phyloP scores from a whole-genome alignment of 2,113 vertebrate genomes.

The Gavia stellata region DNA sequence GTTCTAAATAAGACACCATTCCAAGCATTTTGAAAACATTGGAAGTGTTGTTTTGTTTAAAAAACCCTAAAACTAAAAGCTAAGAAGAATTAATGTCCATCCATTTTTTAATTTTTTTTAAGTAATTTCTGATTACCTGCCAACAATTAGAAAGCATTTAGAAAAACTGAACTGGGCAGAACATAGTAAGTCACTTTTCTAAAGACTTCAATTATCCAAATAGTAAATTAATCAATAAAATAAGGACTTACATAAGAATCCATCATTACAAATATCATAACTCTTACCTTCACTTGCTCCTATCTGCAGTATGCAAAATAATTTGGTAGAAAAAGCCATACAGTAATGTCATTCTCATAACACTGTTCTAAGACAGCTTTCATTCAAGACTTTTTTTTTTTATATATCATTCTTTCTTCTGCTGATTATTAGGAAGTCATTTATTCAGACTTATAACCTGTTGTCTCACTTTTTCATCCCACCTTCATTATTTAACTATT shows the following conservation, averaged over 20 bases:
- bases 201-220: neutral
- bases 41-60: neutral
- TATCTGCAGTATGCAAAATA: neutral
- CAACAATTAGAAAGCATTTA: neutral
- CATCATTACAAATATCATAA: neutral
- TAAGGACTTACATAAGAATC: neutral
- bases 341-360: neutral
- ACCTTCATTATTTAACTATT: neutral
- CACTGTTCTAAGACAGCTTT: neutral
- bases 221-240: neutral
- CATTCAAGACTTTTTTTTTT: neutral
- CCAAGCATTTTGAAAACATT: neutral
- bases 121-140: neutral
- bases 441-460: neutral
- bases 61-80: rapidly evolving
- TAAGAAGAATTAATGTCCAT: neutral
- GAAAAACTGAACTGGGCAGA: neutral
- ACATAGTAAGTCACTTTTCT: neutral
- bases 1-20: neutral
- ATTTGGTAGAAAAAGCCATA: neutral
- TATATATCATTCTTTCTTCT: neutral
- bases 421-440: neutral
- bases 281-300: neutral
- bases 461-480: neutral
- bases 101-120: neutral